Evolutionary conservation across 2,888 invertebrate genomes (phyloP).

Genomic region (Andricus quercusramuli): DNA sequence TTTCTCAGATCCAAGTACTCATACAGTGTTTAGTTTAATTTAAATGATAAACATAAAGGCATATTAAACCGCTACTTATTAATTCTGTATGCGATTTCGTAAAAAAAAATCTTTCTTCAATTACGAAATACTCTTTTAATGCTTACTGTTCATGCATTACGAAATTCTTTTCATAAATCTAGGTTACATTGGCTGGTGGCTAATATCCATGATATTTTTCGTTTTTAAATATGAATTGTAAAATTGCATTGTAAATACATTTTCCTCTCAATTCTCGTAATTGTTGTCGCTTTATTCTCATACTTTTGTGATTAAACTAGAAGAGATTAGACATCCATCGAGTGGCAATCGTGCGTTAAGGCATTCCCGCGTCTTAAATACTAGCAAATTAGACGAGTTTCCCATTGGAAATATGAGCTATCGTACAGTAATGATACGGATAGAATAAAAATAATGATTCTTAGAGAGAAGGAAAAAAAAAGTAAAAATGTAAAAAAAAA

Average conservation of each 20-base stretch:
- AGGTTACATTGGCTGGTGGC: constrained; percentile 64
- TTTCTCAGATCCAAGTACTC: too few relatives aligned
- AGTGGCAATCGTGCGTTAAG: not conserved
- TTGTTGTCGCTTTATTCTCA: not conserved
- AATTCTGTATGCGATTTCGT: too few relatives aligned
- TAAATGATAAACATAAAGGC: too few relatives aligned
- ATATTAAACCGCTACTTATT: too few relatives aligned
- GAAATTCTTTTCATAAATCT: too few relatives aligned
- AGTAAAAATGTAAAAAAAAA: too few relatives aligned
- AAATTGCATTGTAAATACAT: constrained; percentile 33
- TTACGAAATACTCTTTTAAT: too few relatives aligned
- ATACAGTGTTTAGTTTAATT: too few relatives aligned
- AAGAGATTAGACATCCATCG: not conserved
- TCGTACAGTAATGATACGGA: constrained; percentile 6
- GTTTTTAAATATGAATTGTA: constrained; percentile 31
- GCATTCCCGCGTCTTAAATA: too few relatives aligned
- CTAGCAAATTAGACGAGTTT: constrained; percentile 39
- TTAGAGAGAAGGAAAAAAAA: constrained; percentile 49
- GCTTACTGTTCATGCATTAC: too few relatives aligned
- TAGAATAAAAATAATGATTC: constrained; percentile 31
- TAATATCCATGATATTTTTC: constrained; percentile 16
- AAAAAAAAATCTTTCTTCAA: too few relatives aligned
- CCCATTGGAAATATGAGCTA: not conserved
- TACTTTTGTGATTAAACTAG: not conserved
- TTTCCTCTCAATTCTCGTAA: not conserved